Evolutionary conservation across 2,113 vertebrate species (phyloP).

Genomic region (Strigops habroptila): DNA sequence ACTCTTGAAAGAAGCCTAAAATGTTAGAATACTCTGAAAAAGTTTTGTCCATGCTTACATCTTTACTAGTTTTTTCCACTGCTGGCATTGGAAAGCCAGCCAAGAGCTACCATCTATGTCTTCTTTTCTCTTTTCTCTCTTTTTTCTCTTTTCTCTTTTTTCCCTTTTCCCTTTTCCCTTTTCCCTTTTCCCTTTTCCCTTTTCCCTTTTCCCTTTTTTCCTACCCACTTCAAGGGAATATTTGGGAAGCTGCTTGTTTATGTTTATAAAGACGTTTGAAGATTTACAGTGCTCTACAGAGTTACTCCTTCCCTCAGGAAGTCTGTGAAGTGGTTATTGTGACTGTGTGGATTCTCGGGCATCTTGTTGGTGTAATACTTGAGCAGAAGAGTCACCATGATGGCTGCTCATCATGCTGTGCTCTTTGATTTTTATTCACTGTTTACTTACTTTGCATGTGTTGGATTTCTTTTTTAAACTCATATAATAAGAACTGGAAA

Average conservation of each 20-base stretch:
- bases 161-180: fast-evolving
- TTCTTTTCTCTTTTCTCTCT: neutral
- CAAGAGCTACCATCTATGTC: neutral
- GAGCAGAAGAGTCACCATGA: neutral
- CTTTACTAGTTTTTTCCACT: neutral
- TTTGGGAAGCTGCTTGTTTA: neutral
- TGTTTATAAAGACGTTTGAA: neutral
- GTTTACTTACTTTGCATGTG: neutral
- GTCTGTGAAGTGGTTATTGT: neutral
- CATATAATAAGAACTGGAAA: neutral
- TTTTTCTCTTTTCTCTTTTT: fast-evolving
- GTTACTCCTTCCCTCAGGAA: neutral
- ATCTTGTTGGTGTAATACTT: neutral
- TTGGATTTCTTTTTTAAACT: neutral
- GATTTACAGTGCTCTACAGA: neutral
- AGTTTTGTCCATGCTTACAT: neutral
- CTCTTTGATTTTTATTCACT: neutral
- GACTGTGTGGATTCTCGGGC: neutral
- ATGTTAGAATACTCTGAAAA: neutral
- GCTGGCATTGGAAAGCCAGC: neutral
- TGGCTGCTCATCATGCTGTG: neutral
- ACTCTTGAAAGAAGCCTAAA: neutral
- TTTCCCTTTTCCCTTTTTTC: fast-evolving
- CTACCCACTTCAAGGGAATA: neutral
- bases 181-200: fast-evolving